Base-by-base conservation (phyloP, 2,888 invertebrate genomes). In the Acheta domesticus region DNA sequence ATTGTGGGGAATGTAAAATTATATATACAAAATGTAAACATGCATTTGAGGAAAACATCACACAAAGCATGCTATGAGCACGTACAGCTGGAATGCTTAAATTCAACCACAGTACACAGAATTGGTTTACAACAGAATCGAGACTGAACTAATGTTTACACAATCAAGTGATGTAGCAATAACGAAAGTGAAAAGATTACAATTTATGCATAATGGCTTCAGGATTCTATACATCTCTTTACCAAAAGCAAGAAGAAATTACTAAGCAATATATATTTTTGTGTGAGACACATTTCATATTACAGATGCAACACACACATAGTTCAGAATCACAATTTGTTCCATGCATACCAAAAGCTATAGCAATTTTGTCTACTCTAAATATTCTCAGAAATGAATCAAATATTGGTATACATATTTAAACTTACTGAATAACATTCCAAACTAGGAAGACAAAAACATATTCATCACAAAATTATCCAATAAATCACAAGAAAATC, bases 31-130 rank as follows among this genome's bases (percentile, higher is more conserved):
- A 62, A n/a, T 62, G 36, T 36, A 36, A 36, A 62, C 62, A 62
- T 62, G 62, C 62, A 62, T n/a, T 62, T 62, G n/a, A 62, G 62
- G 14, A 62, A 62, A 62, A 62, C n/a, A 62, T 62, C 62, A 62
- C 62, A 12, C 62, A 62, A 62, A 62, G 16, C 62, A 62, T 62
- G 62, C 62, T 62, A 62, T n/a, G n/a, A 62, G 62, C 62, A 62
- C 1, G n/a, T n/a, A 62, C n/a, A n/a, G 62, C 4, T 19, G 62
- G 62, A 62, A 62, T 62, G 62, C 62, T 62, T 62, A 14, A 62
- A 62, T 62, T 62, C 62, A 62, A 62, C 62, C 62, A 62, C n/a
- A 62, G n/a, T 62, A 62, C 8, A 62, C 11, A n/a, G 14, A 62
- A 62, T 36, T n/a, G 14, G n/a, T 12, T 19, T 19, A 62, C 4